Percentiles rank a stretch among this genome's conserved stretches.
phyloP scores from a whole-genome alignment of 2,113 vertebrate genomes.

The Circaetus cinerascens region DNA sequence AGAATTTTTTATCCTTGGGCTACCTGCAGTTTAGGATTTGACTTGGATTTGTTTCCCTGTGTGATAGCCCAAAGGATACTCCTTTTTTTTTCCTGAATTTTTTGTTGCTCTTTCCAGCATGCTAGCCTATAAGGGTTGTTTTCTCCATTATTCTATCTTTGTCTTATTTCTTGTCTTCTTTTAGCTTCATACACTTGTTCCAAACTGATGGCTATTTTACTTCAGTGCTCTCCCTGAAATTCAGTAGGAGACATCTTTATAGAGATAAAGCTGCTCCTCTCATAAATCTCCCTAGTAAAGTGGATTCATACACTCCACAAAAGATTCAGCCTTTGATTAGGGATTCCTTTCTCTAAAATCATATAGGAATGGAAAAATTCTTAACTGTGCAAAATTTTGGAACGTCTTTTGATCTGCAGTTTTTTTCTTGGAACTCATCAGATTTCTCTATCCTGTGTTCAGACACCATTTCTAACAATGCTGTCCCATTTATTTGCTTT shows the following conservation, averaged over 20 bases:
- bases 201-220: background rate
- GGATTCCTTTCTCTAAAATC: background rate
- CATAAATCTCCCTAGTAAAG: background rate
- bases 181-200: background rate
- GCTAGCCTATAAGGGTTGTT: background rate
- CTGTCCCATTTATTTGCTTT: background rate
- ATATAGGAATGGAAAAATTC: background rate
- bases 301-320: background rate
- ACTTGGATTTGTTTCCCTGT: background rate
- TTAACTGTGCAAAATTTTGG: background rate
- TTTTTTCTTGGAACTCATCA: background rate
- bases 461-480: background rate
- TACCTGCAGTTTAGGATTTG: background rate
- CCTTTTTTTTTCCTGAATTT: background rate
- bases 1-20: background rate
- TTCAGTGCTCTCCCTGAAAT: background rate
- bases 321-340: background rate
- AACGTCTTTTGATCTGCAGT: background rate
- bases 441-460: background rate
- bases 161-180: constrained; percentile 19
- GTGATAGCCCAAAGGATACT: background rate
- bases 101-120: background rate
- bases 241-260: background rate
- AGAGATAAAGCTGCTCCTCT: background rate
- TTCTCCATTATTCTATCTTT: constrained; percentile 1